Evolutionary conservation across 2,113 vertebrate genomes (phyloP).

Genomic region (Turnix velox): DNA sequence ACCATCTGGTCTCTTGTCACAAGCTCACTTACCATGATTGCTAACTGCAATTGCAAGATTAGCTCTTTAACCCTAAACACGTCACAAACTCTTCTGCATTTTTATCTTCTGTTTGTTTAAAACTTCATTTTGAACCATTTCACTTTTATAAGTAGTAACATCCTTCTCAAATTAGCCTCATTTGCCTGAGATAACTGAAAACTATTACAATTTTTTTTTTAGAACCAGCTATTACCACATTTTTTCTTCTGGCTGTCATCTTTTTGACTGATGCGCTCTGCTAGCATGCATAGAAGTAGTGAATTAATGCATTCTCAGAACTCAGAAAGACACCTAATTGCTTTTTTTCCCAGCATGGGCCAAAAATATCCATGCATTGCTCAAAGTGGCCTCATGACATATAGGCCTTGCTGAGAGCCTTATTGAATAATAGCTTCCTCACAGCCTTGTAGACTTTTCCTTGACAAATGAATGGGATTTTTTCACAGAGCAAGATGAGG

Average conservation of each 20-base stretch:
- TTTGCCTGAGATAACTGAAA: slow-evolving; percentile 11
- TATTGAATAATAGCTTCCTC: background rate
- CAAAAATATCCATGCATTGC: background rate
- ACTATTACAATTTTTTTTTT: background rate
- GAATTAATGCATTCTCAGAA: background rate
- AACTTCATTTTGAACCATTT: slow-evolving; percentile 14
- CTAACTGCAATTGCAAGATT: slow-evolving; percentile 18
- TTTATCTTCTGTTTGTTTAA: slow-evolving; percentile 30
- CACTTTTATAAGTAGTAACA: background rate
- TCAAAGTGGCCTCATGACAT: background rate
- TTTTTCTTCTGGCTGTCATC: background rate
- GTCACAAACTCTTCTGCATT: background rate
- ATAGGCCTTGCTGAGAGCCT: rapidly evolving
- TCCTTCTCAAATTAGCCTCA: background rate
- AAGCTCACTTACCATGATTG: slow-evolving; percentile 1
- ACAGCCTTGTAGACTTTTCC: background rate
- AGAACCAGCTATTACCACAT: background rate
- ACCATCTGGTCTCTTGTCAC: slow-evolving; percentile 4
- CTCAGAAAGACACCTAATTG: background rate
- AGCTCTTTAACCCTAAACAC: slow-evolving; percentile 34
- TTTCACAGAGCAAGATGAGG: background rate
- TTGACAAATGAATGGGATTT: background rate
- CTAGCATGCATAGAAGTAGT: background rate
- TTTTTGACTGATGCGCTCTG: background rate
- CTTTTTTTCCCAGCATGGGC: background rate